These are phyloP conservation scores for Tetramorium alpestre DNA, from an alignment of 1,140 invertebrate species.

Conservation along the genomic window DNA sequence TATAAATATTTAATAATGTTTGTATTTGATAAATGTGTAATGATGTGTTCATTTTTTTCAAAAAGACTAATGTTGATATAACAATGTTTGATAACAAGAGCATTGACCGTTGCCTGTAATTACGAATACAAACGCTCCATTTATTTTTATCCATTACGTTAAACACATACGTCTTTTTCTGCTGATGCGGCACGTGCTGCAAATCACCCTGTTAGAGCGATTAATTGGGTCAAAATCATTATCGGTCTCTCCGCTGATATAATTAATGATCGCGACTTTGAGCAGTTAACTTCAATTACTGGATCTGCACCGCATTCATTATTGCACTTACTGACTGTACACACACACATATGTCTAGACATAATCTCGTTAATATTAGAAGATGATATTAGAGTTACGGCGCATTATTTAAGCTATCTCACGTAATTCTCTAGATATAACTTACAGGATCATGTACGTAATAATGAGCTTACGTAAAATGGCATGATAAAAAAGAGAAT, in stretches of 20 bases:
- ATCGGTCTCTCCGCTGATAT: slow-evolving; percentile 61
- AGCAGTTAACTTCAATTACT: slow-evolving; percentile 72
- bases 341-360: neutral
- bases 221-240: slow-evolving; percentile 75
- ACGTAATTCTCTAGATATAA: slow-evolving; percentile 26
- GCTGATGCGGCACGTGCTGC: slow-evolving; percentile 35
- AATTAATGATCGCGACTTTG: slow-evolving; percentile 72
- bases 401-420: slow-evolving; percentile 23
- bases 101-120: neutral
- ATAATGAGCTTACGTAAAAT: neutral
- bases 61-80: slow-evolving; percentile 20
- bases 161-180: slow-evolving; percentile 39
- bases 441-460: neutral
- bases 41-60: neutral
- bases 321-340: slow-evolving; percentile 58
- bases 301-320: slow-evolving; percentile 60
- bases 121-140: slow-evolving; percentile 26
- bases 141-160: slow-evolving; percentile 26
- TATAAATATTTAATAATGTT: slow-evolving; percentile 2
- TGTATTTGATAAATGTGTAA: neutral
- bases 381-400: slow-evolving; percentile 15
- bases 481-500: neutral
- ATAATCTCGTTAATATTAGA: slow-evolving; percentile 42
- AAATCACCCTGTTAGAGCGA: slow-evolving; percentile 58
- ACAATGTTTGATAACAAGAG: neutral